Evolutionary conservation across 1,140 invertebrate genomes (phyloP).

Genomic region (Antheraea pernyi): DNA sequence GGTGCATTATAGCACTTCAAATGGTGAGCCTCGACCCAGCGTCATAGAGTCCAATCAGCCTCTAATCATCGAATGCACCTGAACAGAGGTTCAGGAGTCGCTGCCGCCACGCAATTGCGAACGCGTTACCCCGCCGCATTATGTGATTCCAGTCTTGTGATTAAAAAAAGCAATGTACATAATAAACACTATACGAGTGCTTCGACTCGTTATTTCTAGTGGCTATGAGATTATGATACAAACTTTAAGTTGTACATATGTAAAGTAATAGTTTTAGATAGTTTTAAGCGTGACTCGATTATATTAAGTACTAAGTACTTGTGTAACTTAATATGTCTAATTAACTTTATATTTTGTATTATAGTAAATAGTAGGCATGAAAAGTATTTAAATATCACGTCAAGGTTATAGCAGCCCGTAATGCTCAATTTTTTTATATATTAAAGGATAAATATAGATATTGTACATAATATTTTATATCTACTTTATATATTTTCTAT

Average conservation of each 20-base stretch:
- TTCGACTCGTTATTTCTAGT: constrained; percentile 52
- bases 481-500: constrained; percentile 34
- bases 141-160: constrained; percentile 70
- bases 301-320: constrained; percentile 75
- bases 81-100: constrained; percentile 56
- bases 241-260: constrained; percentile 68
- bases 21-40: constrained; percentile 85
- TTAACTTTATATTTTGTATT: constrained; percentile 19
- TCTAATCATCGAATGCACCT: constrained; percentile 93
- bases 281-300: constrained; percentile 37
- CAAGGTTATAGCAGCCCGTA: constrained; percentile 59
- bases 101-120: constrained; percentile 33
- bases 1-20: constrained; percentile 53
- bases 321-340: constrained; percentile 29
- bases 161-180: constrained; percentile 56
- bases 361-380: constrained; percentile 5
- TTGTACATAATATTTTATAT: constrained; percentile 62
- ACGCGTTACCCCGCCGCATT: constrained; percentile 59
- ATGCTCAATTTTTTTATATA: constrained; percentile 71
- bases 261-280: constrained; percentile 39
- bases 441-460: constrained; percentile 50
- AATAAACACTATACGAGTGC: constrained; percentile 41
- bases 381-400: constrained; percentile 54
- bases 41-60: constrained; percentile 92
- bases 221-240: constrained; percentile 74